Evolutionary conservation across 2,888 invertebrate species (phyloP).

Genomic region (Cheilosia variabilis): DNA sequence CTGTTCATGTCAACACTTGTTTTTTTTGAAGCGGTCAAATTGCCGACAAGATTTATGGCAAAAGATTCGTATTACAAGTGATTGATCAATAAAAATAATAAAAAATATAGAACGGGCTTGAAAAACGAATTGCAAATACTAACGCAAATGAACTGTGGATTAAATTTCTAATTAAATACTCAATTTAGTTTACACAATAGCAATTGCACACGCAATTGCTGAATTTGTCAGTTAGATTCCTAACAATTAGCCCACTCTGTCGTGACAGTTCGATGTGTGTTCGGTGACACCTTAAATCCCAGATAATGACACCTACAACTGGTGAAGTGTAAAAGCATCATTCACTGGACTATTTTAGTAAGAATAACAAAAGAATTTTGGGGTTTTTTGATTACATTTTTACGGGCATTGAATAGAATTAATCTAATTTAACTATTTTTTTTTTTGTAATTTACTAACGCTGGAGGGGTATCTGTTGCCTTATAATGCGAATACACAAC

Average conservation of each 20-base stretch:
- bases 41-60: no score
- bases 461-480: no score
- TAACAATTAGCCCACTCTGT: conserved; percentile 30
- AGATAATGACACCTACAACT: neutral
- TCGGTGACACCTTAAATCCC: conserved; percentile 30
- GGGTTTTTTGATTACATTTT: neutral
- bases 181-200: conserved; percentile 24
- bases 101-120: neutral
- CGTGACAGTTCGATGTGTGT: conserved; percentile 47
- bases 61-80: no score
- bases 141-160: conserved; percentile 13
- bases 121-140: conserved; percentile 10
- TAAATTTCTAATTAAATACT: conserved; percentile 11
- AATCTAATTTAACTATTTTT: no score
- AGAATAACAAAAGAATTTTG: neutral
- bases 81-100: neutral
- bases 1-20: no score
- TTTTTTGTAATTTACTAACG: no score
- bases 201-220: neutral
- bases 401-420: neutral
- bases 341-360: neutral
- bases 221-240: conserved; percentile 6
- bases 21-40: no score
- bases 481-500: no score
- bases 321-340: conserved; percentile 8